Evolutionary conservation across 2,888 invertebrate species (phyloP), one percentile per base, ranked within the genome.

Genomic region (Rotaria magnacalcarata): DNA sequence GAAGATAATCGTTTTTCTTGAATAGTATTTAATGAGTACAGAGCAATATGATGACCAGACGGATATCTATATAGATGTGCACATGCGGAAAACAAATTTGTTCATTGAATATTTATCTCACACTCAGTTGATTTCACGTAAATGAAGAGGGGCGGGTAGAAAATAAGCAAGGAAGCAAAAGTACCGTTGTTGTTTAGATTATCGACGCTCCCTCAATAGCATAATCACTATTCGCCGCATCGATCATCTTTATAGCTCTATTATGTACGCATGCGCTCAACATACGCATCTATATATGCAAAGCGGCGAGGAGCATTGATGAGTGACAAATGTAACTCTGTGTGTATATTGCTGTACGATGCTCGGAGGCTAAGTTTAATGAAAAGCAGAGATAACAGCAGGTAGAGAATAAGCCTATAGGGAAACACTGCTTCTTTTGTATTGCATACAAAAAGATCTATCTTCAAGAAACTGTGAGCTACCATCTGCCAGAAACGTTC

Each of bases 51-150:
- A 27, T 67, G 67, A 34, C 8, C 67, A 67, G 67, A 34, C 67
- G 67, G n/a, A 34, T 67, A n/a, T 58, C 27, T 67, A 34, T 67
- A 56, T 56, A 50, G 10, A 56, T 56, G 5, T 56, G 24, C 56
- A 34, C 67, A 67, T 67, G 67, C 34, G 67, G 67, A 67, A 67
- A 67, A 67, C 27, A 67, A 67, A 67, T 67, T 67, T 67, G 67
- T 67, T 67, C 67, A 67, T 67, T 27, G 27, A 67, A 67, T 67
- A n/a, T 67, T n/a, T 67, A 67, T 67, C 67, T 58, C 58, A 54
- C 52, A 54, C 14, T 54, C 16, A 54, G 52, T 54, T 16, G 52
- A 54, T 54, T 54, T 54, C 52, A n/a, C n/a, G n/a, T 58, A 58
- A n/a, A 58, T 58, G 58, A 58, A 56, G 56, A 56, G 21, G 24